A percentile compares a stretch with the other conserved stretches of the same genome.
Conservation (phyloP, 2,113 vertebrate species). For the Danionella cerebrum region DNA sequence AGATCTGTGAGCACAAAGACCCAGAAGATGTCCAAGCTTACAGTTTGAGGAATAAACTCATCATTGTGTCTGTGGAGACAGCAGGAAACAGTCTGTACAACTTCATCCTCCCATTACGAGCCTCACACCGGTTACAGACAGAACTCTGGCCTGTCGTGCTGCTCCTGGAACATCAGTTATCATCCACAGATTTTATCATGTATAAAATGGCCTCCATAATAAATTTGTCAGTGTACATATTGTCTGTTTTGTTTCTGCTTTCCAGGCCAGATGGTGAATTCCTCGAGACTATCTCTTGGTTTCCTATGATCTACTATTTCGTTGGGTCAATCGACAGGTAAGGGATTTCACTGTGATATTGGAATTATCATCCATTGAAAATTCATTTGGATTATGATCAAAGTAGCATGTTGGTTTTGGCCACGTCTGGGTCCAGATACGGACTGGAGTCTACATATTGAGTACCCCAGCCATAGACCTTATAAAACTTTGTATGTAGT, state of each 20-base stretch:
- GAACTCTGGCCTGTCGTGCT: slow-evolving; percentile 75
- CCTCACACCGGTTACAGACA: slow-evolving; percentile 67
- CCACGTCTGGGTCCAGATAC: too few species aligned
- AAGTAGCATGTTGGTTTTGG: too few species aligned
- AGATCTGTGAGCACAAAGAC: slow-evolving; percentile 65
- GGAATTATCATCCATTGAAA: too few species aligned
- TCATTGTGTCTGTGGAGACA: slow-evolving; percentile 71
- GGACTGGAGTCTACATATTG: too few species aligned
- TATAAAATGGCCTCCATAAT: too few species aligned
- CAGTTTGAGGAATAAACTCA: slow-evolving; percentile 69
- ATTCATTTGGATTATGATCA: too few species aligned
- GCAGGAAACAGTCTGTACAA: slow-evolving; percentile 75
- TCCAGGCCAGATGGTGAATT: slow-evolving; percentile 68
- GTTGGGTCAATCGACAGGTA: slow-evolving; percentile 76
- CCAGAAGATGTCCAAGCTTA: slow-evolving; percentile 69
- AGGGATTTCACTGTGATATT: slow-evolving; percentile 30
- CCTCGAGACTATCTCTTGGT: slow-evolving; percentile 74
- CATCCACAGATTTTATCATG: too few species aligned
- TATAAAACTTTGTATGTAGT: too few species aligned
- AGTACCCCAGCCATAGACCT: too few species aligned
- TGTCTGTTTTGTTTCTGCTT: slow-evolving; percentile 1
- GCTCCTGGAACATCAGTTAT: slow-evolving; percentile 68
- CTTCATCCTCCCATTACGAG: slow-evolving; percentile 72
- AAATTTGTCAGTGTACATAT: too few species aligned
- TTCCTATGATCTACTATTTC: slow-evolving; percentile 75